Percentiles rank a stretch among this genome's conserved stretches.
Conservation (phyloP, 2,888 invertebrate species). For the Caenorhabditis angaria region DNA sequence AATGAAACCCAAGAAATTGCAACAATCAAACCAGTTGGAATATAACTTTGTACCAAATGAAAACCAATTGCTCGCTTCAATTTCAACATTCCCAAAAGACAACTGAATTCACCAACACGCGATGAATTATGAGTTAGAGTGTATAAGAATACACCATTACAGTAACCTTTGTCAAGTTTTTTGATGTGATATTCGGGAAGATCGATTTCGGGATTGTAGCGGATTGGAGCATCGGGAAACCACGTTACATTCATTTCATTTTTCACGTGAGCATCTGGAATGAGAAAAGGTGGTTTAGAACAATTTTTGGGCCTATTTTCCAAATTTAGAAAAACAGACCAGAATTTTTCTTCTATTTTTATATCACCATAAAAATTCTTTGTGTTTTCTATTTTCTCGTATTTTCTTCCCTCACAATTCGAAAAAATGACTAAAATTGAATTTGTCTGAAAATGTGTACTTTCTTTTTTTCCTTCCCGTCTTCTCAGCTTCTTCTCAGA, state of each 20-base stretch:
- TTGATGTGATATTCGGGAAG: conserved; percentile 64
- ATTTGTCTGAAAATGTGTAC: not conserved
- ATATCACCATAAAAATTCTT: too few relatives aligned
- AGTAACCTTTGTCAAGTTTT: conserved; percentile 58
- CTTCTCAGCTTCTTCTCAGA: not conserved
- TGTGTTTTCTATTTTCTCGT: too few relatives aligned
- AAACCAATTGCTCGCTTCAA: conserved; percentile 76
- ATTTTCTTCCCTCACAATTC: not conserved
- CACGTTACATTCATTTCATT: conserved; percentile 68
- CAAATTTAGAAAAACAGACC: too few relatives aligned
- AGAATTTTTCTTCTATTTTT: too few relatives aligned
- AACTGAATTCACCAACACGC: conserved; percentile 61
- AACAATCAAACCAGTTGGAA: conserved; percentile 59
- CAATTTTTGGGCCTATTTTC: too few relatives aligned
- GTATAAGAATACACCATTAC: conserved; percentile 66
- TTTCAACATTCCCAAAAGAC: conserved; percentile 59
- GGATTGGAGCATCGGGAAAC: conserved; percentile 61
- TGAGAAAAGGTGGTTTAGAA: not conserved
- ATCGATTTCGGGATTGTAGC: conserved; percentile 59
- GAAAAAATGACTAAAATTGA: not conserved
- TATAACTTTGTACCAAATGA: conserved; percentile 73
- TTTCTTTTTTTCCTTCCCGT: conserved; percentile 3
- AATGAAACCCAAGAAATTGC: conserved; percentile 62
- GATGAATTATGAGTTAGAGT: conserved; percentile 63
- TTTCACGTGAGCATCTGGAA: conserved; percentile 63